Base-by-base conservation (phyloP, 2,888 invertebrate genomes). In the Alcis repandata region DNA sequence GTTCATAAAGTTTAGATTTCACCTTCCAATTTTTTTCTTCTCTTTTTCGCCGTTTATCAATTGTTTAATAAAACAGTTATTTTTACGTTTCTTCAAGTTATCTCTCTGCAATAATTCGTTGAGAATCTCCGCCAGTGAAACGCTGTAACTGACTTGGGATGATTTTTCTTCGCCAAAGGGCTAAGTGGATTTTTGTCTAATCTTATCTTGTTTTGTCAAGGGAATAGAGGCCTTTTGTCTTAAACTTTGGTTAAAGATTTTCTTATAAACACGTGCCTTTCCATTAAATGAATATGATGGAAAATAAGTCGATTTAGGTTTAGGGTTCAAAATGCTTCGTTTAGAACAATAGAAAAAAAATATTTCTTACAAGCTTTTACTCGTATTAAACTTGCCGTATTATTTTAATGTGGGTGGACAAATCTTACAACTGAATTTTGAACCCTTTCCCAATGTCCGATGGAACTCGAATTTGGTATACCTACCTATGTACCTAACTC, bases 191-290 rank as follows among this genome's bases (percentile, higher is more conserved):
- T 63, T 63, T 63, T 63, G 53, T 63, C 59, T 63, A 53, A 63
- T 63, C 63, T 63, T 63, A 59, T 63, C 63, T 48, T 63, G 63
- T 63, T 63, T 53, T 63, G 63, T 59, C 63, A 59, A 59, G 63
- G 59, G 59, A 59, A 53, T 58, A 53, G 49, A 32, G 27, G 17
- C 19, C 27, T 51, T 63, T 58, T 63, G 52, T 58, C 46, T 53
- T 59, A 32, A 52, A 45, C 58, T 63, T 45, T 15, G 27, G 19
- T 46, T 17, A 36, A 20, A 1, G 17, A 13, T 27, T 53, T 43
- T 36, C 6, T 59, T 36, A 1, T 1, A 36, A 36, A 36, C 33
- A 51, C 33, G 33, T 51, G 19, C 13, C 19, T 41, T 22, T 40
- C 15, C 13, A 41, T 1, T 0, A 22, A n/a, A 19, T 36, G 20